phyloP scores from a whole-genome alignment of 2,113 vertebrate species.

The Oryzias celebensis region DNA sequence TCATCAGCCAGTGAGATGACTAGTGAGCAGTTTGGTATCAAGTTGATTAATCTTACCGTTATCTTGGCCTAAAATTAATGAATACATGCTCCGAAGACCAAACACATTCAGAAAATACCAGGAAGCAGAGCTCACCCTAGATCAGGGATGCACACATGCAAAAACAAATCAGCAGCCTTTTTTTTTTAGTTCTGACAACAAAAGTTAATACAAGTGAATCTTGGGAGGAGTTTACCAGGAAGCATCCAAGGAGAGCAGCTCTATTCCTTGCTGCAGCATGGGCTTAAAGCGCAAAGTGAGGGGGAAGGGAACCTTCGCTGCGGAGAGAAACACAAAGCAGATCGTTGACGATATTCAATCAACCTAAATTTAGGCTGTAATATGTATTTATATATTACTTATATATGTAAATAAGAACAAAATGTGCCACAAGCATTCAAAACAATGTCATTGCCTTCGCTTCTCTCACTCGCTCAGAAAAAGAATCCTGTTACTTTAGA shows the following conservation, averaged over 20 bases:
- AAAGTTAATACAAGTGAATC: background rate
- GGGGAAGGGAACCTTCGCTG: slow-evolving; percentile 96
- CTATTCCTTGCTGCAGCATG: slow-evolving; percentile 97
- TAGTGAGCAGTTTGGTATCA: background rate
- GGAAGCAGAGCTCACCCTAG: slow-evolving; percentile 97
- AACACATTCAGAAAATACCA: slow-evolving; percentile 99
- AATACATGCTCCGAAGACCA: slow-evolving; percentile 98
- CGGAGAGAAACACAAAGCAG: slow-evolving; percentile 15
- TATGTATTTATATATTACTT: no score
- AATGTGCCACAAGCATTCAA: no score
- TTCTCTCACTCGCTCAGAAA: no score
- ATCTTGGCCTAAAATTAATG: slow-evolving; percentile 95
- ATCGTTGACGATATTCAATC: no score
- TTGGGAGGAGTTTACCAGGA: slow-evolving; percentile 85
- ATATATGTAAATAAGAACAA: no score
- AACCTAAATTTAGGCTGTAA: no score
- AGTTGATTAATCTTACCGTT: slow-evolving; percentile 81
- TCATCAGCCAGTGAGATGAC: slow-evolving; percentile 6
- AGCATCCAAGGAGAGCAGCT: slow-evolving; percentile 94
- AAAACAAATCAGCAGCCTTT: background rate
- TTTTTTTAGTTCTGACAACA: background rate
- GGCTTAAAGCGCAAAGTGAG: slow-evolving; percentile 96
- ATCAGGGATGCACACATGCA: slow-evolving; percentile 23
- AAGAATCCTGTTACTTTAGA: no score
- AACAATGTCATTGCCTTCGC: no score